Evolutionary conservation across 2,113 vertebrate species (phyloP), one percentile per base, ranked within the genome.

Genomic region (Pungitius pungitius): DNA sequence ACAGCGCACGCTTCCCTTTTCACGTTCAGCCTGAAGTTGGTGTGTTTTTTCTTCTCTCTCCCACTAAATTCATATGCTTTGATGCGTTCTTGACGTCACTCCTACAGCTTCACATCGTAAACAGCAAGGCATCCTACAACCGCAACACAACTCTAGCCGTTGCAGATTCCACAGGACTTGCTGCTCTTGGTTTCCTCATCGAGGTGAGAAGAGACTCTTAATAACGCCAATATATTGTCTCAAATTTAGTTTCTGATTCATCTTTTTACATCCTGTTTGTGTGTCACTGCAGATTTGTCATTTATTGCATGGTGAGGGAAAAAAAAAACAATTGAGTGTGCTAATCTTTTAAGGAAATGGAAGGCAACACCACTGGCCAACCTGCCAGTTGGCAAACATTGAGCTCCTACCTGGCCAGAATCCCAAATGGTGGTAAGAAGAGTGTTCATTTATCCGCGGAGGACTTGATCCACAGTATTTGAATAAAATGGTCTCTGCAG

Each of bases 41-140:
- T 45, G 57, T 17, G 24, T 7, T 6, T 35, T 5, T n/a, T n/a
- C n/a, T n/a, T n/a, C n/a, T n/a, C n/a, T 35, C 33, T 35, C 8
- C 30, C 6, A 10, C 14, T 35, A 1, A 33, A 24, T 37, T 30
- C 1, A 13, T n/a, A 22, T 20, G 8, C 1, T 33, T 37, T 6
- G 20, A 26, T 20, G 11, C 20, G 2, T 63, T 54, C 0, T 35
- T 43, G 40, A 1, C 18, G 33, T 69, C 0, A 15, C 20, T 55
- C 39, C 26, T 3, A 0, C 71, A 95, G 94, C 8, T 95, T 3
- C 94, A 95, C 81, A 91, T 95, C 13, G 93, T 95, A 1, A 91
- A 84, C 69, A 1, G n/a, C 33, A 92, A 86, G 69, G 40, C 81
- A 3, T 47, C 61, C 51, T 54, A 24, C n/a, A 77, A 89, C 1